A percentile compares a stretch with the other conserved stretches of the same genome.
These are phyloP conservation scores for Linnaemya vulpina DNA, from an alignment of 2,888 invertebrate genomes.

Conservation along the genomic window DNA sequence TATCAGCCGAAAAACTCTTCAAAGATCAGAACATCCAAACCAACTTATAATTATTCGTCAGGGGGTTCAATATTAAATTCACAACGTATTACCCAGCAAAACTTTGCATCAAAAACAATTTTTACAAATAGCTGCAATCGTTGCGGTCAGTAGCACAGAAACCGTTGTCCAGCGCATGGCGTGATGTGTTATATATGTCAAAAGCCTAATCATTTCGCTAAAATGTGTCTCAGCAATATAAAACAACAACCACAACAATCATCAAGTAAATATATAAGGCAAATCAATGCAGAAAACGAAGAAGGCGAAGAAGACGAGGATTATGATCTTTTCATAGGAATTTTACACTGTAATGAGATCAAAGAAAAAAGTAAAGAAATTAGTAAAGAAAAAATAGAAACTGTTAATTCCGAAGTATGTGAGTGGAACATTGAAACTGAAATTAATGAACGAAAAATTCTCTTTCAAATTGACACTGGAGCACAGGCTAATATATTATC, in stretches of 20 bases:
- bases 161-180: slow-evolving; percentile 54
- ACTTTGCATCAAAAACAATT: not conserved
- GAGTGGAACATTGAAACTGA: slow-evolving; percentile 27
- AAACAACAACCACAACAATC: not conserved
- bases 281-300: slow-evolving; percentile 11
- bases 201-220: not conserved
- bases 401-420: not conserved
- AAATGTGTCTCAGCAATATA: not conserved
- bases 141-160: slow-evolving; percentile 49
- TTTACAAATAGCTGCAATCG: not conserved
- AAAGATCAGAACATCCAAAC: not conserved
- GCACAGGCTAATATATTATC: slow-evolving; percentile 27
- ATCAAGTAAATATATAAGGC: slow-evolving; percentile 1
- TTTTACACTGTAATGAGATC: slow-evolving; percentile 12
- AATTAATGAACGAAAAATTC: not conserved
- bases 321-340: slow-evolving; percentile 27
- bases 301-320: too few relatives aligned
- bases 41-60: not conserved
- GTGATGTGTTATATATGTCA: slow-evolving; percentile 47
- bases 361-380: not conserved
- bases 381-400: not conserved
- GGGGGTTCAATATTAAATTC: not conserved
- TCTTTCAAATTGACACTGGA: slow-evolving; percentile 25
- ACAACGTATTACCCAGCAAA: not conserved
- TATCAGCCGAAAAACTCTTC: not conserved